These are phyloP conservation scores for Agrypnia vestita DNA, from an alignment of 1,140 invertebrate genomes.

Conservation along the genomic window DNA sequence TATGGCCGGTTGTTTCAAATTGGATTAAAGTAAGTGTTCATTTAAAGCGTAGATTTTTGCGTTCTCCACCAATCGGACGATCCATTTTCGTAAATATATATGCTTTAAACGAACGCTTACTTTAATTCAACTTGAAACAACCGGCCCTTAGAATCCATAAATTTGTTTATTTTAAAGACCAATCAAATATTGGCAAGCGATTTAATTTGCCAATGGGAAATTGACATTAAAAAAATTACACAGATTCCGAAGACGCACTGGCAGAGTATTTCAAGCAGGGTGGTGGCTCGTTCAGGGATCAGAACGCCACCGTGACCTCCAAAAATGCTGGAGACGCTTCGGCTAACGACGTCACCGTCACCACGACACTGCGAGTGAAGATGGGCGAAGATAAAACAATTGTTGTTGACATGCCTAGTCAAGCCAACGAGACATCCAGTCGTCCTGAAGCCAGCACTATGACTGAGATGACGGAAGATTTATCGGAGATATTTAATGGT, in stretches of 20 bases:
- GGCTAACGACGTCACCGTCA: slow-evolving; percentile 6
- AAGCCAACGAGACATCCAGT: neutral
- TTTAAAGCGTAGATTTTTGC: too few species aligned
- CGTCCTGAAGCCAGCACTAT: slow-evolving; percentile 63
- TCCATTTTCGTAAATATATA: too few species aligned
- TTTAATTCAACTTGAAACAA: too few species aligned
- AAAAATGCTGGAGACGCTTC: neutral
- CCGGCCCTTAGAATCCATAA: too few species aligned
- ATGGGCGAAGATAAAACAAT: slow-evolving; percentile 11
- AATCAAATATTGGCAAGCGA: too few species aligned
- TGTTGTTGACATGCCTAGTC: neutral
- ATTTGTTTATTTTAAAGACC: too few species aligned
- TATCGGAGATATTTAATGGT: slow-evolving; percentile 70
- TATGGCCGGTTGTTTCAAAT: too few species aligned
- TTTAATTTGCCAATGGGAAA: neutral
- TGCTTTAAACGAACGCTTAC: too few species aligned
- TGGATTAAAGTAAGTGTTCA: too few species aligned
- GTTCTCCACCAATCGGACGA: too few species aligned
- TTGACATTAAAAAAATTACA: neutral
- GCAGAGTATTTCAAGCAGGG: slow-evolving; percentile 42
- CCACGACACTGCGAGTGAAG: slow-evolving; percentile 14
- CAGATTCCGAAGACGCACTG: slow-evolving; percentile 47
- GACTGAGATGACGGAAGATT: slow-evolving; percentile 66
- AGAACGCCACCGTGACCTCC: neutral
- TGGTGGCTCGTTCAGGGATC: slow-evolving; percentile 22